Evolutionary conservation across 1,140 invertebrate species (phyloP), one percentile per base, ranked within the genome.

Genomic region (Apis cerana): DNA sequence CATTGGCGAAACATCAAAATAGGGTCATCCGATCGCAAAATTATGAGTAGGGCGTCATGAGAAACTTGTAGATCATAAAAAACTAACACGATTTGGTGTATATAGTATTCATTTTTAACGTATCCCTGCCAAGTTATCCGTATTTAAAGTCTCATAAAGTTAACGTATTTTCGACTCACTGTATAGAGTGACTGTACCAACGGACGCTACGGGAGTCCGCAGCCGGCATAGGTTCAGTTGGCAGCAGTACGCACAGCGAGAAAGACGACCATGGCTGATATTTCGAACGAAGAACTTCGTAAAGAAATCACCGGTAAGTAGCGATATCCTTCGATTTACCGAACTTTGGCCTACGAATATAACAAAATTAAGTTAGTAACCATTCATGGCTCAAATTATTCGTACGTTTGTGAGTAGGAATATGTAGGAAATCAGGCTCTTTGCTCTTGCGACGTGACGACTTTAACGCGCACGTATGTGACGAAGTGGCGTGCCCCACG

Each of bases 301-400:
- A 96, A 96, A 92, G 96, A 96, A 94, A 96, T 97, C 90, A 95
- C 95, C 94, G 96, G 96, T 97, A 95, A 96, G 94, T 95, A 52
- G 8, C 19, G 43, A 88, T 93, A 92, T 92, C 91, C 90, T 91
- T 92, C 89, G 90, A 90, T 90, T 86, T 94, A 93, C 90, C 68
- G 2, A 17, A 88, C n/a, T 54, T 1, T 17, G 27, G 15, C 2
- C 11, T 7, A 4, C 54, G 50, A 88, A 85, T 91, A 61, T 62
- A 10, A 72, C 69, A 86, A 87, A 93, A 92, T 75, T 84, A 77
- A 68, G 43, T 59, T 91, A 59, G 52, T 84, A 88, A 78, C 78
- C 70, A 64, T 67, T 84, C 77, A 64, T 68, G 21, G 81, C 62
- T 89, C 67, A 87, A 74, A 67, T 94, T 94, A 85, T 88, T 61